Conservation (phyloP, 2,797 vertebrate species). For the Pelodytes ibericus region DNA sequence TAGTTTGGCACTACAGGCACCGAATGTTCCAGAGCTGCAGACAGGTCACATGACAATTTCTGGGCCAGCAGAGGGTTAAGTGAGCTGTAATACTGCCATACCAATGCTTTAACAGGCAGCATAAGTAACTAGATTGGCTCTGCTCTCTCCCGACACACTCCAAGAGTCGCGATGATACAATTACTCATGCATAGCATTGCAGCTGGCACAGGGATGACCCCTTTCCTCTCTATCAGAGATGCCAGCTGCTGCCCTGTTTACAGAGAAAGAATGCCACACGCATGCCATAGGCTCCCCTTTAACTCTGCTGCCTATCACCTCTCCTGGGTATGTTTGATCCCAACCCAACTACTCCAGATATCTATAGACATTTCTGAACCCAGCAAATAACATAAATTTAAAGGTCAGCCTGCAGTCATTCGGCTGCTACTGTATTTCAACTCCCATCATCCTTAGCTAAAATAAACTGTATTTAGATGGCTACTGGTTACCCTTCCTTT, state of each 20-base stretch:
- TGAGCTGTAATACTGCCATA: not conserved
- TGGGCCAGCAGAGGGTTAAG: not conserved
- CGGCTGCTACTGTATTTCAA: too few relatives aligned
- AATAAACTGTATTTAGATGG: too few relatives aligned
- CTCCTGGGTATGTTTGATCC: constrained; percentile 13
- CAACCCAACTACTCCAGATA: too few relatives aligned
- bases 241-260: constrained; percentile 46
- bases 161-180: constrained; percentile 16
- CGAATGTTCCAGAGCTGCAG: not conserved
- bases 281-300: not conserved
- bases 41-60: not conserved
- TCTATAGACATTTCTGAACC: too few relatives aligned
- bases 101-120: not conserved
- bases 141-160: constrained; percentile 9
- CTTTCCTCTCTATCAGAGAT: constrained; percentile 6
- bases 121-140: not conserved
- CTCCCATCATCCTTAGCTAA: too few relatives aligned
- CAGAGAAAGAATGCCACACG: constrained; percentile 6
- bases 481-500: too few relatives aligned
- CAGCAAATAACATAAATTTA: too few relatives aligned
- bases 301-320: not conserved
- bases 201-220: constrained; percentile 37
- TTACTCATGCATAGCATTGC: constrained; percentile 34
- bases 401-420: too few relatives aligned
- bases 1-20: not conserved